Evolutionary conservation across 2,797 vertebrate species (phyloP).

Genomic region (Pangasius sanitwongsei): DNA sequence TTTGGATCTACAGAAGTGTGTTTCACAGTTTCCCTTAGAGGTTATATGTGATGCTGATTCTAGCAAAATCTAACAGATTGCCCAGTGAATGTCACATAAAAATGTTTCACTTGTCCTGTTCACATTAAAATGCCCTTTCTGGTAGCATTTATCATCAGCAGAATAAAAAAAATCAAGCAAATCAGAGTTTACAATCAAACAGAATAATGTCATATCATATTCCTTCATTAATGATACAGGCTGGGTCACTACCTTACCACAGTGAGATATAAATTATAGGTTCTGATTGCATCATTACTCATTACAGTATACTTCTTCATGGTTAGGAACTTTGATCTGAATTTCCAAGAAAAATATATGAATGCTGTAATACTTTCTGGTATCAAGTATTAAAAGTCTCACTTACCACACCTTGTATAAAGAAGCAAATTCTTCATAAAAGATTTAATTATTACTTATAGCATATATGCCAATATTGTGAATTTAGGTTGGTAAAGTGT

Average conservation of each 20-base stretch:
- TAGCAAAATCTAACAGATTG: neutral
- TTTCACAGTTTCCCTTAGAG: neutral
- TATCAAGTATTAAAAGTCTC: neutral
- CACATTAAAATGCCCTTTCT: neutral
- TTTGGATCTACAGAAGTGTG: neutral
- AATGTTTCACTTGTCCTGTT: neutral
- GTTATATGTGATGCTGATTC: neutral
- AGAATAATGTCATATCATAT: constrained; percentile 48
- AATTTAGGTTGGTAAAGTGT: neutral
- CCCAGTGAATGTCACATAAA: neutral
- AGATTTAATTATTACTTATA: too few species aligned
- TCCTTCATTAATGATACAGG: constrained; percentile 42
- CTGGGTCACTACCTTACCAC: constrained; percentile 46
- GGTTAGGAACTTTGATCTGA: constrained; percentile 19
- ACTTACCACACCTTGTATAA: neutral
- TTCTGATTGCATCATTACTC: constrained; percentile 65
- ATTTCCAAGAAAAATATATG: neutral
- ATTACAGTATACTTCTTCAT: constrained; percentile 58
- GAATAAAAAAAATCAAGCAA: neutral
- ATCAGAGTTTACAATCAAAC: neutral
- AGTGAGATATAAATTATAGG: constrained; percentile 63
- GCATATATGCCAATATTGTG: neutral
- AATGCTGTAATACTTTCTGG: neutral
- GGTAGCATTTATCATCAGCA: neutral
- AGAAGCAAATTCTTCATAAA: too few species aligned